Conservation (phyloP, 37 sponge, comb jelly and placozoan species). For the Halichondria panicea region DNA sequence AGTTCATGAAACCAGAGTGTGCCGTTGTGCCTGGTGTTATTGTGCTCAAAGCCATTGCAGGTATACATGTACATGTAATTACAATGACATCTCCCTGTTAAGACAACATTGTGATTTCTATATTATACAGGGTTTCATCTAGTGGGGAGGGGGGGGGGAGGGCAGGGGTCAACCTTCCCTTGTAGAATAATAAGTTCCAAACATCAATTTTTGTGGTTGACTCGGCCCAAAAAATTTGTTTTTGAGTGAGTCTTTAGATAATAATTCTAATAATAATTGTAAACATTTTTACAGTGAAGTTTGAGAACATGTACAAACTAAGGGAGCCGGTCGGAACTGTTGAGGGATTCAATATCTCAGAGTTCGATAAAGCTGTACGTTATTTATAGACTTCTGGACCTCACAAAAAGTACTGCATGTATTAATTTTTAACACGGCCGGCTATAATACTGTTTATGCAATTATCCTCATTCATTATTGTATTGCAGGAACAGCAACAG, state of each 20-base stretch:
- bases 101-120: neutral
- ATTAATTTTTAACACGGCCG: too few relatives aligned
- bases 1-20: slow-evolving; percentile 15
- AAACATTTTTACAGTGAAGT: slow-evolving; percentile 44
- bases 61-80: slow-evolving; percentile 23
- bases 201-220: too few relatives aligned
- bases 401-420: too few relatives aligned
- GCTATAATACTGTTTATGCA: too few relatives aligned
- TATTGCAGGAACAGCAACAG: too few relatives aligned
- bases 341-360: slow-evolving; percentile 67
- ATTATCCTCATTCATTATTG: too few relatives aligned
- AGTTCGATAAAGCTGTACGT: slow-evolving; percentile 65
- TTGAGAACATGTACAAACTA: slow-evolving; percentile 63
- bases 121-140: neutral
- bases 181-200: too few relatives aligned
- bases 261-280: neutral
- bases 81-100: neutral
- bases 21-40: slow-evolving; percentile 42
- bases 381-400: neutral
- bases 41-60: slow-evolving; percentile 64
- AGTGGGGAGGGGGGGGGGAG: too few relatives aligned
- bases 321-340: slow-evolving; percentile 62
- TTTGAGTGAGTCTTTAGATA: neutral
- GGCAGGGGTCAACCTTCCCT: too few relatives aligned
- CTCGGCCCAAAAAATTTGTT: too few relatives aligned